Conservation (phyloP, 2,113 vertebrate genomes). For the Microtus richardsoni region DNA sequence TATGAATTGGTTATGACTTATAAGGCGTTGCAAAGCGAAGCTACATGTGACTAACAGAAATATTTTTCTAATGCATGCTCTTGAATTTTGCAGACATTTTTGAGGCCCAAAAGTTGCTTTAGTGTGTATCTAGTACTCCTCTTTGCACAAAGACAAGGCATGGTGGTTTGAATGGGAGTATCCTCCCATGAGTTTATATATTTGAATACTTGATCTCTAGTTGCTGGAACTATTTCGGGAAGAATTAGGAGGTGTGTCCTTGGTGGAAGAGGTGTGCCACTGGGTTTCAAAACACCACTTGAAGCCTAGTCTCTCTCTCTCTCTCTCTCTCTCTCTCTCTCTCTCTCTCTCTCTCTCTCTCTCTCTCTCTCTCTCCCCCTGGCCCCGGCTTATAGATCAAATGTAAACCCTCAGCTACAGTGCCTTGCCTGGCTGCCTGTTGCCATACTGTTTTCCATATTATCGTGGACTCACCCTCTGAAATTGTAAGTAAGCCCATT, state of each 20-base stretch:
- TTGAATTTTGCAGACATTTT: not conserved
- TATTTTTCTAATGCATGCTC: slow-evolving; percentile 41
- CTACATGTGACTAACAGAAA: slow-evolving; percentile 12
- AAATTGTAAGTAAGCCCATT: not conserved
- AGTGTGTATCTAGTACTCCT: not conserved
- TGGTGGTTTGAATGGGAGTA: not conserved
- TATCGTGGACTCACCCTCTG: not conserved
- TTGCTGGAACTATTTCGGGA: no score
- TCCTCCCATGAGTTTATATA: not conserved
- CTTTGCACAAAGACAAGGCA: not conserved
- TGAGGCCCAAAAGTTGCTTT: not conserved
- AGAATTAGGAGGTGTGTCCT: not conserved
- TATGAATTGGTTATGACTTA: not conserved
- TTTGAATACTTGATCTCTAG: not conserved
- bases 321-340: not conserved
- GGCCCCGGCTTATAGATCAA: not conserved
- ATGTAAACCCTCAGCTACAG: not conserved
- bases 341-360: not conserved
- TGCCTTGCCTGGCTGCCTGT: not conserved
- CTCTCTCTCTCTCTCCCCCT: no score
- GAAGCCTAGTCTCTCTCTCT: not conserved
- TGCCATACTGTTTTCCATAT: not conserved
- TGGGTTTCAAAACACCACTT: not conserved
- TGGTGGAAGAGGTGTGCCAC: not conserved
- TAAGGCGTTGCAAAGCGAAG: not conserved